These are phyloP conservation scores for Neoitamus cyanurus DNA, from an alignment of 2,888 invertebrate species.

Conservation along the genomic window DNA sequence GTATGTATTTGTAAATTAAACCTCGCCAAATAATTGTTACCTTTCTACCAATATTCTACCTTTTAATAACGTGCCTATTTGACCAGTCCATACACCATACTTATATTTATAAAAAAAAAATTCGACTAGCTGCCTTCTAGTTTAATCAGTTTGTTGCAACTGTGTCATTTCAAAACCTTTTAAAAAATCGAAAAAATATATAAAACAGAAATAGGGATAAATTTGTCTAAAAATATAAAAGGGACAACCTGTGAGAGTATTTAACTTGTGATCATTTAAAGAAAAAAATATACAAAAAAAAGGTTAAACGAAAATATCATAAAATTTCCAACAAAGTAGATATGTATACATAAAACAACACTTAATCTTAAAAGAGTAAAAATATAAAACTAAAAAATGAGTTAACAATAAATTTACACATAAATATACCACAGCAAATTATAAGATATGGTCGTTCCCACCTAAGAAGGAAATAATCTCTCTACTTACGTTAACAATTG, in stretches of 20 bases:
- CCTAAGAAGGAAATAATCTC: background rate
- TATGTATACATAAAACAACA: slow-evolving; percentile 30
- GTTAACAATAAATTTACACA: slow-evolving; percentile 24
- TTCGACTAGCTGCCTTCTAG: no score
- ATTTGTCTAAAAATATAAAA: background rate
- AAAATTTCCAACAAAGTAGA: slow-evolving; percentile 19
- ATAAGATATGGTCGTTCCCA: slow-evolving; percentile 29
- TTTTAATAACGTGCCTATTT: no score
- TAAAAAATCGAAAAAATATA: background rate
- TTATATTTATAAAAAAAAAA: no score
- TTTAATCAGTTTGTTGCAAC: background rate
- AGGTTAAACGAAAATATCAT: background rate
- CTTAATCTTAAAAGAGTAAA: background rate
- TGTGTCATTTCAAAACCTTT: background rate
- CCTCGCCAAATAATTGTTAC: no score
- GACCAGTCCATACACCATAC: no score
- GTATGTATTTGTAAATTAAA: no score
- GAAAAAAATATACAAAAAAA: background rate
- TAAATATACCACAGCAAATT: slow-evolving; percentile 40
- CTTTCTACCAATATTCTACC: no score
- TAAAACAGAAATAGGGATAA: background rate
- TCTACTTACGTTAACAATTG: slow-evolving; percentile 10
- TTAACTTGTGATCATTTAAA: background rate
- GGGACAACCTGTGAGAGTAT: background rate
- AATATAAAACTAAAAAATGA: slow-evolving; percentile 4